Base-by-base conservation (phyloP, 2,113 vertebrate genomes). In the Plectropomus leopardus region DNA sequence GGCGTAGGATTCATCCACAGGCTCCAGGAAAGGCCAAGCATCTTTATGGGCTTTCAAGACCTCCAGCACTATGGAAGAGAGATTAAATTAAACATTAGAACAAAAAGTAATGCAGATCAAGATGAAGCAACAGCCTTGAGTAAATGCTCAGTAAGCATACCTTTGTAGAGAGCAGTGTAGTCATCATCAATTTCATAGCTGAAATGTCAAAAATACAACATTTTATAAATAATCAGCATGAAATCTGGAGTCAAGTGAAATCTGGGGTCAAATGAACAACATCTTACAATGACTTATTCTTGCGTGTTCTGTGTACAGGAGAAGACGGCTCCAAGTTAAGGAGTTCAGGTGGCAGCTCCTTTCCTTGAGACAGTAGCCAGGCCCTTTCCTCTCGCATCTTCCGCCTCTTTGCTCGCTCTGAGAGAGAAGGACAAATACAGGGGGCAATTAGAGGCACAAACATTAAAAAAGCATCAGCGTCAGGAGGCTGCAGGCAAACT, bases 131-230 rank as follows among this genome's bases (percentile, higher is more conserved):
- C 4, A 53, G 6, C 14, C 34, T 57, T 48, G 17, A 60, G 23
- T 42, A 65, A 30, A 3, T 3, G 5, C 50, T 64, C 19, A 21
- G 14, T 8, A 13, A 16, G 8, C 60, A 81, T 86, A 99, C 98
- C 98, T 99, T 99, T 99, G 83, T 98, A 99, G 86, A 99, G 95
- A 79, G 96, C 97, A 0, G 97, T 98, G 90, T 98, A 98, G 86
- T 99, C 98, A 3, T 99, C 98, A 1, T 99, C 98, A 61, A 99
- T 89, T 76, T 99, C 98, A 89, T 97, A 98, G 88, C 97, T 99
- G 93, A 60, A 94, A 93, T 24, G 61, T 74, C 23, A 50, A 72
- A 88, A 26, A 86, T 0, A 45, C 1, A 4, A 63, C n/a, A 57
- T 7, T 21, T 86, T 78, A 78, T 1, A 14, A 59, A 58, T 9